Conservation (phyloP, 2,888 invertebrate species). For the Temnothorax ravouxi region DNA sequence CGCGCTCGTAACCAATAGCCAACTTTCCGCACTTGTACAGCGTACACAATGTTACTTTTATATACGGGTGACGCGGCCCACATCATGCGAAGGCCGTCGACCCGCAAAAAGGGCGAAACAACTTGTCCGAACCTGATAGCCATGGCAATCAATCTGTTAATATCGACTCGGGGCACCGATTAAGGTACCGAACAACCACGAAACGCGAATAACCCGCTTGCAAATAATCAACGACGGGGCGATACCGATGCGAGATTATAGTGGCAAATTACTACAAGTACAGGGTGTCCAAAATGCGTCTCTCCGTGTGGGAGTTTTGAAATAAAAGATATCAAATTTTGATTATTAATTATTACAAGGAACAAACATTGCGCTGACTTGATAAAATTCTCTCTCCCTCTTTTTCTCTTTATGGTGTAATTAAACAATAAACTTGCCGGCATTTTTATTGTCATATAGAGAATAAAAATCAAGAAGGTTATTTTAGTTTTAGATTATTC, state of each 20-base stretch:
- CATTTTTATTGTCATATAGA: neutral
- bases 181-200: slow-evolving; percentile 45
- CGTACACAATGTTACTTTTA: slow-evolving; percentile 55
- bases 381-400: neutral
- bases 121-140: slow-evolving; percentile 50
- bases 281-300: slow-evolving; percentile 14
- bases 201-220: slow-evolving; percentile 50
- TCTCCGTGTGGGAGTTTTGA: neutral
- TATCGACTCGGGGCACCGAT: slow-evolving; percentile 53
- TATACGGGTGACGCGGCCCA: slow-evolving; percentile 50
- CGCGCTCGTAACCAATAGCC: no score
- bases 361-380: neutral
- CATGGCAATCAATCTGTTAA: slow-evolving; percentile 59
- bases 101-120: slow-evolving; percentile 59
- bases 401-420: neutral
- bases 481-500: neutral
- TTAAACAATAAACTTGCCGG: neutral
- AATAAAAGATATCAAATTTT: neutral
- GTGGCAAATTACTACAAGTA: slow-evolving; percentile 53
- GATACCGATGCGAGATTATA: slow-evolving; percentile 41
- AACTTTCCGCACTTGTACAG: no score
- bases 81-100: slow-evolving; percentile 56
- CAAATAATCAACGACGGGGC: slow-evolving; percentile 46
- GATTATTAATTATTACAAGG: slow-evolving; percentile 9
- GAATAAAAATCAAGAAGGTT: neutral